Evolutionary conservation across 92 coral and sea anemone species (phyloP).

Genomic region (Porites lobata): DNA sequence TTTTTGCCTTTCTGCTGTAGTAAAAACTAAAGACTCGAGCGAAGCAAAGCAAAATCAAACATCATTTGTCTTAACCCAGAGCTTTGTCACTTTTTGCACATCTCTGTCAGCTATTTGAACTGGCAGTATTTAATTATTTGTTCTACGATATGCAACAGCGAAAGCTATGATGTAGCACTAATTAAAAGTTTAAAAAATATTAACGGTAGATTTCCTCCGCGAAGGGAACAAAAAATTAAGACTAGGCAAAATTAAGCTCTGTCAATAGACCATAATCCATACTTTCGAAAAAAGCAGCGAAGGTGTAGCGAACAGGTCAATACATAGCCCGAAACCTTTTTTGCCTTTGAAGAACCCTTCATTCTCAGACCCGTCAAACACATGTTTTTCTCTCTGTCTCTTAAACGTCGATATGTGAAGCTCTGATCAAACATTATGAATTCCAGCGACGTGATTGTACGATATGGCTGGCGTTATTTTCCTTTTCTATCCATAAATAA

Average conservation of each 20-base stretch:
- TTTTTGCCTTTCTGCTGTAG: too few relatives aligned
- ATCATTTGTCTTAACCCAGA: not conserved
- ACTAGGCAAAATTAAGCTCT: not conserved
- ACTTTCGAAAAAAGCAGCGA: not conserved
- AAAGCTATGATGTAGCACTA: not conserved
- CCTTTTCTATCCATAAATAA: not conserved
- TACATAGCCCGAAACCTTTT: not conserved
- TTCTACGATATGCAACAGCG: not conserved
- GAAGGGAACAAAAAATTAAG: not conserved
- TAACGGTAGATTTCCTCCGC: not conserved
- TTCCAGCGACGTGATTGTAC: not conserved
- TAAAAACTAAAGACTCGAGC: not conserved
- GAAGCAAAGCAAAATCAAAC: not conserved
- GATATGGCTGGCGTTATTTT: not conserved
- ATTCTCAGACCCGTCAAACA: not conserved
- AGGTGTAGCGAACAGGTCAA: not conserved
- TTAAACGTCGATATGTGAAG: not conserved
- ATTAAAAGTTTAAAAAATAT: not conserved
- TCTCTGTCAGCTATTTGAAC: not conserved
- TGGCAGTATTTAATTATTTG: not conserved
- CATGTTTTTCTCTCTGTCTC: not conserved
- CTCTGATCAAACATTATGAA: not conserved
- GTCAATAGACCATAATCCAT: too few relatives aligned
- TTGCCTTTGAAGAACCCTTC: not conserved
- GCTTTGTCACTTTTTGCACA: not conserved